Base-by-base conservation (phyloP, 1,140 invertebrate genomes). In the Anoplolepis gracilipes region DNA sequence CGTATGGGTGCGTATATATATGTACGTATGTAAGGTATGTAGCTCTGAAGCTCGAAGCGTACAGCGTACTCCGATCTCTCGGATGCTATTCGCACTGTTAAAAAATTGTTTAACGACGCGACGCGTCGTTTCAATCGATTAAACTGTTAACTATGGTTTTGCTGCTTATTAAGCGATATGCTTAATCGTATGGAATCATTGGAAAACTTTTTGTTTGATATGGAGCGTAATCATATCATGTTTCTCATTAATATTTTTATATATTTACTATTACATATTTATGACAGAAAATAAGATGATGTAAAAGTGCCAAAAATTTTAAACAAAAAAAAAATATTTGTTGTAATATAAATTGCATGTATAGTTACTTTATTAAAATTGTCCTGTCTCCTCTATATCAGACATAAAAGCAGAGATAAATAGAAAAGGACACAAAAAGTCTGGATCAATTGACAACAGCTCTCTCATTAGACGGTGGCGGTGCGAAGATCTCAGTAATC, bases 61-160 rank as follows among this genome's bases (percentile, higher is more conserved):
- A 53, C 25, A 36, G 42, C 42, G 81, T 75, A 53, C 25, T 4
- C 70, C 25, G 53, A 73, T 42, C 33, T 70, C 53, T 59, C 65
- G 36, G 30, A 25, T 13, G 53, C 33, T 30, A 36, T 69, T 81
- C 7, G 62, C 30, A 28, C 25, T 1, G 36, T 28, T 57, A 42
- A 82, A 82, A 82, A 82, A 25, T 72, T n/a, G 25, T 59, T 53
- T 82, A 82, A 82, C 61, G 67, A 19, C 78, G 11, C 61, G 67
- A 19, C 78, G 11, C 67, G 22, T 25, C 77, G 53, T 82, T 82
- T 36, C 67, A 46, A 39, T 61, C 67, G 67, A 82, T 82, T 73
- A 55, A 72, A 46, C 53, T 53, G 67, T 72, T 72, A 59, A n/a
- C 33, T 55, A 16, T 28, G 33, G 16, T 73, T 36, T 33, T 72